Percentiles rank a stretch among this genome's conserved stretches.
Conservation (phyloP, 2,888 invertebrate genomes). For the Ecdyonurus torrentis region DNA sequence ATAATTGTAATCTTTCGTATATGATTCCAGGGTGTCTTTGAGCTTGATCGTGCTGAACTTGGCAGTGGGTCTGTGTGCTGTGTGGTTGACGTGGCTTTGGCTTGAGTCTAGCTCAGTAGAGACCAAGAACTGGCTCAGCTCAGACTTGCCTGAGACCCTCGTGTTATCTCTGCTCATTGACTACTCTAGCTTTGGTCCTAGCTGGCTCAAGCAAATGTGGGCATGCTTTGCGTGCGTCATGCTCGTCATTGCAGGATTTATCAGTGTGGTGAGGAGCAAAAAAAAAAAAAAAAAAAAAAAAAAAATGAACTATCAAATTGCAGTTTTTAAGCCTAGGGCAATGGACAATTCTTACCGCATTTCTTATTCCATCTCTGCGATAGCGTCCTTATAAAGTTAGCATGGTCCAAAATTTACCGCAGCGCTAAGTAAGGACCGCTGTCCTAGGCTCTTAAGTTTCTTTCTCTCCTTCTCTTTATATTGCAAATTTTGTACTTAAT, state of each 20-base stretch:
- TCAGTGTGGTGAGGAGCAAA: slow-evolving; percentile 46
- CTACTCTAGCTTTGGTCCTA: slow-evolving; percentile 29
- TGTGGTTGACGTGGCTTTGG: slow-evolving; percentile 36
- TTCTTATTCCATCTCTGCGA: too few species aligned
- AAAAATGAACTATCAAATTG: too few species aligned
- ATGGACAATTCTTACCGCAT: too few species aligned
- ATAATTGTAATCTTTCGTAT: slow-evolving; percentile 4
- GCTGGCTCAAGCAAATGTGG: slow-evolving; percentile 34
- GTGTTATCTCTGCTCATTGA: slow-evolving; percentile 42
- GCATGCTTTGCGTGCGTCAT: slow-evolving; percentile 36
- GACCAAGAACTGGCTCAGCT: slow-evolving; percentile 19
- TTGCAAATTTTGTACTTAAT: too few species aligned
- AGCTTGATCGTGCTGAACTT: slow-evolving; percentile 37
- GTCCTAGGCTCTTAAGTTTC: too few species aligned
- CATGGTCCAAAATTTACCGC: too few species aligned
- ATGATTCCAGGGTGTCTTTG: slow-evolving; percentile 38
- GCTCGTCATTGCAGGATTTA: slow-evolving; percentile 39
- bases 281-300: too few species aligned
- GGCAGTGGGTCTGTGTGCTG: slow-evolving; percentile 37
- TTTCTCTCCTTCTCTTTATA: too few species aligned
- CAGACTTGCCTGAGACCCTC: slow-evolving; percentile 37
- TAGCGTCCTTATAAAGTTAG: too few species aligned
- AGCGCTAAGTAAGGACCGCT: too few species aligned
- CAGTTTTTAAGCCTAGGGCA: too few species aligned
- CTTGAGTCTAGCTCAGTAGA: slow-evolving; percentile 19